Conservation (phyloP, 53 echinoderm and acorn worm species). For the Arbacia lixula region DNA sequence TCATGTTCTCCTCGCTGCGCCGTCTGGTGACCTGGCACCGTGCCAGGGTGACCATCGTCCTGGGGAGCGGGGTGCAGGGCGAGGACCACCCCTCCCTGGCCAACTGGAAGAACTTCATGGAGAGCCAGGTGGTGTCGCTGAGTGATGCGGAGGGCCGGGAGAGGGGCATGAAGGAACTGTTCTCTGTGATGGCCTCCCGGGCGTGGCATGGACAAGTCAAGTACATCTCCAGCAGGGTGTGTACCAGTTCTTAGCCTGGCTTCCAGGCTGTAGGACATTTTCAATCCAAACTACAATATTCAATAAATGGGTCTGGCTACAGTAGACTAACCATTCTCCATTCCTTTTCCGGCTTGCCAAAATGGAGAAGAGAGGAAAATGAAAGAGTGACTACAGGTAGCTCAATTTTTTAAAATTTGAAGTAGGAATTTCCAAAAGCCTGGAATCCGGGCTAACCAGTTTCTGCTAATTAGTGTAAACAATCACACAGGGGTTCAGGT, state of each 20-base stretch:
- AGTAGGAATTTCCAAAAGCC: no score
- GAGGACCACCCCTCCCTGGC: conserved; percentile 34
- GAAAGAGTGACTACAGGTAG: no score
- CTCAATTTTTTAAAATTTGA: no score
- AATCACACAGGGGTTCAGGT: no score
- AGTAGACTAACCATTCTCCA: no score
- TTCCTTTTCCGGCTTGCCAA: no score
- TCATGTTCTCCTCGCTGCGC: conserved; percentile 41
- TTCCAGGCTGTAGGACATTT: no score
- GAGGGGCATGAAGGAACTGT: background rate
- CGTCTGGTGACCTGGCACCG: conserved; percentile 38
- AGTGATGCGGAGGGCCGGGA: background rate
- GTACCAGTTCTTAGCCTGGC: background rate
- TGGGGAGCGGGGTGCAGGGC: conserved; percentile 9
- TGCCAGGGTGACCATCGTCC: conserved; percentile 19
- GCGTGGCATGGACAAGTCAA: conserved; percentile 54
- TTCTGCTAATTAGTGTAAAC: no score
- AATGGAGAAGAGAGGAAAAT: no score
- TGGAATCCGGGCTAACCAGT: no score
- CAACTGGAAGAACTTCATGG: conserved; percentile 47
- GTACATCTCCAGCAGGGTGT: conserved; percentile 53
- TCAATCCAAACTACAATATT: no score
- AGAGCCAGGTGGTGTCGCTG: conserved; percentile 14
- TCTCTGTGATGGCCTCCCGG: conserved; percentile 12
- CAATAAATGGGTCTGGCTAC: no score